Percentiles rank a stretch among this genome's conserved stretches.
These are phyloP conservation scores for Xanthia icteritia DNA, from an alignment of 2,888 invertebrate genomes.

Conservation along the genomic window DNA sequence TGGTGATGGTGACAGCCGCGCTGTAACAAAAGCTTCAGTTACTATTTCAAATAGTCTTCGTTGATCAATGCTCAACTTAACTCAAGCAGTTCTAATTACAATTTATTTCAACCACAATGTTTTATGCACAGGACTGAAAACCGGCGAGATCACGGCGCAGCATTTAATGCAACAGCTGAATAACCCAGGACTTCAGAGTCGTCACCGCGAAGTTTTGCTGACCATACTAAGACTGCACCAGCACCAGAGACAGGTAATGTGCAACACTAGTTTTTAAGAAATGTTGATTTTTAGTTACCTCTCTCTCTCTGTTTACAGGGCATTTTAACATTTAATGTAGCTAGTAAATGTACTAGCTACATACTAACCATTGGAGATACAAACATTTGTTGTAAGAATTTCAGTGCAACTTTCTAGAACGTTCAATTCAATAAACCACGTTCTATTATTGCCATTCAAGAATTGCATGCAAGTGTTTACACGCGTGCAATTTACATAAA, in stretches of 20 bases:
- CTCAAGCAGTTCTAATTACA: background rate
- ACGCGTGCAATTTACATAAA: too few species aligned
- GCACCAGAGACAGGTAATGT: constrained; percentile 82
- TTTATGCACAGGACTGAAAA: constrained; percentile 91
- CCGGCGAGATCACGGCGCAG: constrained; percentile 94
- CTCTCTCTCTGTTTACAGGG: too few species aligned
- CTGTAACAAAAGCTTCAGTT: background rate
- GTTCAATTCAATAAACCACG: too few species aligned
- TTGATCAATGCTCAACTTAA: background rate
- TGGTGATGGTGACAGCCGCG: too few species aligned
- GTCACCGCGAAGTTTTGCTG: constrained; percentile 93
- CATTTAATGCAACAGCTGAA: constrained; percentile 94
- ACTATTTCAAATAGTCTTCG: background rate
- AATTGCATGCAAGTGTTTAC: too few species aligned
- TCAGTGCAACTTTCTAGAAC: too few species aligned
- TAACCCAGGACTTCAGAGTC: constrained; percentile 93
- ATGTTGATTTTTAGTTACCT: too few species aligned
- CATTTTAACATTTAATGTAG: too few species aligned
- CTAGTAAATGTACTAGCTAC: too few species aligned
- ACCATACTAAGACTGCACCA: constrained; percentile 91
- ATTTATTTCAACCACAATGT: background rate
- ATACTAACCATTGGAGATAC: too few species aligned
- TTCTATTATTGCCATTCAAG: too few species aligned
- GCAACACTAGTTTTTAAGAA: background rate
- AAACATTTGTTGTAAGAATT: too few species aligned